These are phyloP conservation scores for Centropristis striata DNA, from an alignment of 2,113 vertebrate species.

Conservation along the genomic window DNA sequence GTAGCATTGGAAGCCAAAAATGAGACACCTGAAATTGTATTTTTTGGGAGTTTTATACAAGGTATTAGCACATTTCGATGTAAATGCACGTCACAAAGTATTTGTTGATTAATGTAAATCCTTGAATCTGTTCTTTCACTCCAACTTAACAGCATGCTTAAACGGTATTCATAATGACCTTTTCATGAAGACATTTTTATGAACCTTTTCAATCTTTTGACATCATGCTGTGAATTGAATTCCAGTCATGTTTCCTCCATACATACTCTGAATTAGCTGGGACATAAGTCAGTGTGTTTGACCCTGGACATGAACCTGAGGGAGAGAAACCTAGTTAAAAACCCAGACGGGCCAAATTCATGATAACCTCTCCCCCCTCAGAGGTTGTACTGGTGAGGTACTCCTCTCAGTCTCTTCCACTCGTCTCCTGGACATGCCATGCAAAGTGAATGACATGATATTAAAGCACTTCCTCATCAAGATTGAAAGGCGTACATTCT, in stretches of 20 bases:
- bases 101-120: slow-evolving; percentile 17
- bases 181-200: slow-evolving; percentile 38
- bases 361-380: slow-evolving; percentile 60
- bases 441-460: slow-evolving; percentile 81
- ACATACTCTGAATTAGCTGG: slow-evolving; percentile 6
- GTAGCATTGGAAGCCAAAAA: slow-evolving; percentile 37
- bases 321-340: slow-evolving; percentile 54
- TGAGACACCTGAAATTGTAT: slow-evolving; percentile 31
- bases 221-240: slow-evolving; percentile 27
- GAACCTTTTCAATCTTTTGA: neutral
- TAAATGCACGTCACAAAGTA: neutral
- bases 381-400: slow-evolving; percentile 33
- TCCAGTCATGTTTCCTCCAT: slow-evolving; percentile 25
- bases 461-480: slow-evolving; percentile 83
- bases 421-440: slow-evolving; percentile 63
- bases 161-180: slow-evolving; percentile 31
- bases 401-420: slow-evolving; percentile 20
- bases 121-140: neutral
- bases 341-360: slow-evolving; percentile 44
- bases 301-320: slow-evolving; percentile 53
- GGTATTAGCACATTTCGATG: neutral
- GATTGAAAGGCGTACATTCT: slow-evolving; percentile 76
- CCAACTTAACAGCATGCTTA: slow-evolving; percentile 10
- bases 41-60: slow-evolving; percentile 11
- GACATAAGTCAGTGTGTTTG: slow-evolving; percentile 49